Base-by-base conservation (phyloP, 2,113 vertebrate species). In the Muscicapa adusta region DNA sequence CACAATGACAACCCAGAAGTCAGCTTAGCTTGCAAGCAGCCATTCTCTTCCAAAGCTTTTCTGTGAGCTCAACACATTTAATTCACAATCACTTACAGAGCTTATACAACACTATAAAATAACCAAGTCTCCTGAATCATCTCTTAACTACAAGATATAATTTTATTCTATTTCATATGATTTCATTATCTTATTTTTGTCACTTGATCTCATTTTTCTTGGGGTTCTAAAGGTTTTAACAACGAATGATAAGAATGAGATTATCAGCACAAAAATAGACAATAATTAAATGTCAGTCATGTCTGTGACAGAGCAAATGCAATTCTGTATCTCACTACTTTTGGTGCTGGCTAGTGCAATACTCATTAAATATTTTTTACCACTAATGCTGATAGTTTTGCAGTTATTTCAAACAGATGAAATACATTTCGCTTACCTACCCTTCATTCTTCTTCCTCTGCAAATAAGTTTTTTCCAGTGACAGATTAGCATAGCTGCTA, bases 271-370 rank as follows among this genome's bases (percentile, higher is more conserved):
- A 97, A 97, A 98, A 98, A 98, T 94, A 97, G 97, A 98, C 96
- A 98, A 97, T 98, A 98, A 98, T 98, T 98, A 98, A 98, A 98
- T 98, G 98, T 97, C 98, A 98, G 97, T 98, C 98, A 98, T 95
- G 88, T 67, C 94, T 43, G 15, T 97, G 98, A 98, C 95, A 97
- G 97, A 98, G 95, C 96, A 96, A 97, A 98, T 97, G 94, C 96
- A 95, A 95, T 97, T 97, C 96, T 94, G 91, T 96, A 97, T 97
- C 97, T 97, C 95, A 97, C 96, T 97, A 94, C 97, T 97, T 97
- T 96, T 97, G 91, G 92, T 67, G 61, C 97, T 96, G 97, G 96
- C 97, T 97, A 90, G 40, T 80, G 88, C 91, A 79, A 96, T 89
- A 96, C 79, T 98, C 97, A 98, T 98, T 98, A 98, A 98, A 96